Conservation (phyloP, 2,113 vertebrate genomes). For the Motacilla alba region DNA sequence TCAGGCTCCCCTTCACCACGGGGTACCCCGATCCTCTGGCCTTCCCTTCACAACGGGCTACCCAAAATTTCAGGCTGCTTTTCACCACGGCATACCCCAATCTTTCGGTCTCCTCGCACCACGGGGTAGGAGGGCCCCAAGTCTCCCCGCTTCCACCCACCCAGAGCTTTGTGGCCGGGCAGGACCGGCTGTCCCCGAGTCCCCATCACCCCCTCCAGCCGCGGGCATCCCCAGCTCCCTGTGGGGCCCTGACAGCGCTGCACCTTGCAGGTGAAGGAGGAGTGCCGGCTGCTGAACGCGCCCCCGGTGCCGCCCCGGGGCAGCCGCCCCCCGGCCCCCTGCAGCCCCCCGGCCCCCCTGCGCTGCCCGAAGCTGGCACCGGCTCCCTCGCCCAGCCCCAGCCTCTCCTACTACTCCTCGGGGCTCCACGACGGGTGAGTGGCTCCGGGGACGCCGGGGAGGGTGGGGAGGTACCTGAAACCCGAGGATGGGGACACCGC, state of each 20-base stretch:
- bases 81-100: not conserved
- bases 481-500: too few relatives aligned
- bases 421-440: constrained; percentile 89
- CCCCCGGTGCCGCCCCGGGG: constrained; percentile 92
- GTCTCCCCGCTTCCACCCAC: rapidly evolving
- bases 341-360: constrained; percentile 40
- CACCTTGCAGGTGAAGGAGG: constrained; percentile 88
- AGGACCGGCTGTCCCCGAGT: too few relatives aligned
- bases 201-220: rapidly evolving
- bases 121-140: rapidly evolving
- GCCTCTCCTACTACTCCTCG: constrained; percentile 92
- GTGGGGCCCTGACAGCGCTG: not conserved
- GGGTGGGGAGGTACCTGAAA: not conserved
- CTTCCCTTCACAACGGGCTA: too few relatives aligned
- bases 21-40: not conserved
- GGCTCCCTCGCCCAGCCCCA: constrained; percentile 78
- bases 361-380: not conserved
- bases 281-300: constrained; percentile 92
- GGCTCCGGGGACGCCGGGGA: rapidly evolving
- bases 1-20: too few relatives aligned
- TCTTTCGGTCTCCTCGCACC: too few relatives aligned
- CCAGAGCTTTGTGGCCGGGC: rapidly evolving
- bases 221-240: rapidly evolving
- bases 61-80: not conserved
- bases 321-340: constrained; percentile 15